phyloP scores from a whole-genome alignment of 2,797 vertebrate species.

The Sebastolobus alascanus region DNA sequence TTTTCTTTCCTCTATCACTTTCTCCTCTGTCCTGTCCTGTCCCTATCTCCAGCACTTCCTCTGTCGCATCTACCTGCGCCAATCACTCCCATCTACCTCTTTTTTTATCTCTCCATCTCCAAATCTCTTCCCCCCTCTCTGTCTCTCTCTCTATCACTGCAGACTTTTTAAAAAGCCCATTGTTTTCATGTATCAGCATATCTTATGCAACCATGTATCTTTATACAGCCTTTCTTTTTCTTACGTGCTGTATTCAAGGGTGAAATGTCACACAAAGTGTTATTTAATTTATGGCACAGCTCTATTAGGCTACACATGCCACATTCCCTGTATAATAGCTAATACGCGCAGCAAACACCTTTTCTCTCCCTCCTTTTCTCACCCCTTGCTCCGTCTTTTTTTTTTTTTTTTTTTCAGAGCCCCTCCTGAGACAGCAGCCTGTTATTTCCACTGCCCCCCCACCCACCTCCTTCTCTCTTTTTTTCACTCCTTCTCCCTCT shows the following conservation, averaged over 20 bases:
- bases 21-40: constrained; percentile 75
- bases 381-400: constrained; percentile 48
- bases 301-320: constrained; percentile 40
- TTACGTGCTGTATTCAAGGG: constrained; percentile 2
- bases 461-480: constrained; percentile 49
- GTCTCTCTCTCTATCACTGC: constrained; percentile 59
- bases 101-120: constrained; percentile 82
- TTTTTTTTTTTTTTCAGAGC: constrained; percentile 63
- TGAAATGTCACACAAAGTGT: constrained; percentile 45
- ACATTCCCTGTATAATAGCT: constrained; percentile 61
- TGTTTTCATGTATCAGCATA: constrained; percentile 83
- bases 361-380: constrained; percentile 66
- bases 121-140: constrained; percentile 79
- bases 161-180: constrained; percentile 80
- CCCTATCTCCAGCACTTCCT: constrained; percentile 82
- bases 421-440: constrained; percentile 83
- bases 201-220: constrained; percentile 74
- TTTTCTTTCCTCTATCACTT: constrained; percentile 80
- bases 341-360: constrained; percentile 69
- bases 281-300: constrained; percentile 29
- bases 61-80: constrained; percentile 78
- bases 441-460: constrained; percentile 84
- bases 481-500: constrained; percentile 75
- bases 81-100: constrained; percentile 81
- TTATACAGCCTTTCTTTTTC: constrained; percentile 42